Conservation (phyloP, 2,888 invertebrate species). For the Pyrrhosoma nymphula region DNA sequence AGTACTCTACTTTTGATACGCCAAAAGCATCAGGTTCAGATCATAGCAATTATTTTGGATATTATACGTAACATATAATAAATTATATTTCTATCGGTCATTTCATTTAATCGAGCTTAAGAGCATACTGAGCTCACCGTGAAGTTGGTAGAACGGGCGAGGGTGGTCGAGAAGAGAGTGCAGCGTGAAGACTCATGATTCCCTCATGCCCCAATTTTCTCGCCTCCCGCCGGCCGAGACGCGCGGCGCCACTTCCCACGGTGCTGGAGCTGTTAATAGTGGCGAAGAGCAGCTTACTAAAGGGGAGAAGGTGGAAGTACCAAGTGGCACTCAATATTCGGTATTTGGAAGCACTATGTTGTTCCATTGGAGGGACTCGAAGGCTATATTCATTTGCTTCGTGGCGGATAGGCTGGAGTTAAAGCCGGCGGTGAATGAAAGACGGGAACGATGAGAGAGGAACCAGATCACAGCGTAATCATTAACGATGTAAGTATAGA, state of each 20-base stretch:
- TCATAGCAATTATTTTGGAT: too few species aligned
- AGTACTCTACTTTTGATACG: too few species aligned
- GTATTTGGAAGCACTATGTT: background rate
- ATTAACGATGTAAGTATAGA: background rate
- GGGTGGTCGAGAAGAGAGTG: too few species aligned
- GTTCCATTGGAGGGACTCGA: background rate
- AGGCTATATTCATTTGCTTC: background rate
- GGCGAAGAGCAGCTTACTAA: background rate
- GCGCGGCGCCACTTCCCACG: background rate
- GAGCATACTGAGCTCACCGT: too few species aligned
- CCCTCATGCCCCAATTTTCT: background rate
- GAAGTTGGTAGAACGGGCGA: too few species aligned
- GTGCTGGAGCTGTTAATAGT: background rate
- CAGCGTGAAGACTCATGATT: background rate
- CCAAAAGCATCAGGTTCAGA: too few species aligned
- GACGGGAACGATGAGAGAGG: background rate
- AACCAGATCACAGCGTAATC: background rate
- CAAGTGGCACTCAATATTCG: background rate
- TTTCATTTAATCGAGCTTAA: too few species aligned
- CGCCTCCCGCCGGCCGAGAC: background rate
- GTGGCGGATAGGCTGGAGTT: background rate
- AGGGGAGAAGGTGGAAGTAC: background rate
- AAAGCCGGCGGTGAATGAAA: background rate
- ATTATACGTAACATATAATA: too few species aligned
- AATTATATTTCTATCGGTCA: too few species aligned